These are phyloP conservation scores for Ophion ellenae DNA, from an alignment of 2,888 invertebrate species.

Conservation along the genomic window DNA sequence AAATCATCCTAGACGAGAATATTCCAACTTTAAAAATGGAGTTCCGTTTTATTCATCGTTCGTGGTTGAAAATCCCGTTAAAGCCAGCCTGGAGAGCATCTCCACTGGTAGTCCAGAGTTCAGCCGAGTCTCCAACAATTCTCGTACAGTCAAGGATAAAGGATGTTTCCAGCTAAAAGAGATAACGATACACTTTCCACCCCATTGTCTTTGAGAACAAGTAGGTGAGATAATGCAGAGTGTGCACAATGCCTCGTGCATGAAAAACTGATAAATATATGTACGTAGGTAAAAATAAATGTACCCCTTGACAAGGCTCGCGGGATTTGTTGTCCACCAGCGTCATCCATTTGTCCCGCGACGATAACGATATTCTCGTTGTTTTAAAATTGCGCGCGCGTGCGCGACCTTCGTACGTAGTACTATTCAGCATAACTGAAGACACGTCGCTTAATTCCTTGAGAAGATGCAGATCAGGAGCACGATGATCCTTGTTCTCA, in stretches of 20 bases:
- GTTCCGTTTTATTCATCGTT: background rate
- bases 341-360: background rate
- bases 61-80: background rate
- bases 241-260: background rate
- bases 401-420: background rate
- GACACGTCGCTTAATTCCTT: constrained; percentile 15
- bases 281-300: background rate
- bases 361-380: constrained; percentile 1
- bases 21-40: background rate
- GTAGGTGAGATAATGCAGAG: constrained; percentile 7
- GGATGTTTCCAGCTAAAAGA: background rate
- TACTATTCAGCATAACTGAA: constrained; percentile 19
- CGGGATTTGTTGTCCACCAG: background rate
- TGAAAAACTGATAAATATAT: background rate
- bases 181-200: background rate
- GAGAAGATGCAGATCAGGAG: constrained; percentile 7
- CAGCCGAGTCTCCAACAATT: constrained; percentile 5
- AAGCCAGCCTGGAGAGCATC: background rate
- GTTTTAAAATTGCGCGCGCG: background rate
- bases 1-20: background rate
- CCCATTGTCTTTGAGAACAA: constrained; percentile 2
- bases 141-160: background rate
- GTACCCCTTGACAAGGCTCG: background rate
- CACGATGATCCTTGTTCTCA: constrained; percentile 20
- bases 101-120: background rate